Evolutionary conservation across 2,113 vertebrate species (phyloP).

Genomic region (Limnothrissa miodon): DNA sequence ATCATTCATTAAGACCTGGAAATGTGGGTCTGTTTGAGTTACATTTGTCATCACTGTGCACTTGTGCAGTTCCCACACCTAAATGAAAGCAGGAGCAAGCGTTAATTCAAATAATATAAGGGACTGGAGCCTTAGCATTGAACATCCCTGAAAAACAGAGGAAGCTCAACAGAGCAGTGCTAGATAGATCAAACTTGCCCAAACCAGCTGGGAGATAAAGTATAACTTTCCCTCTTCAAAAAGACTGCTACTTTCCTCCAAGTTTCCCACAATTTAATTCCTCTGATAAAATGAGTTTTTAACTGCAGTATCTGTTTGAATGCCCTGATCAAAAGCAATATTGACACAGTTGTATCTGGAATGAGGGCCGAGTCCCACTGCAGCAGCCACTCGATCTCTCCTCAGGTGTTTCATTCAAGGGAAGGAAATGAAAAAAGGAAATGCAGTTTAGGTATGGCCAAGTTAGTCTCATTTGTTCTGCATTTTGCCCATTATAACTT

Average conservation of each 20-base stretch:
- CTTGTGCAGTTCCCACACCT: background rate
- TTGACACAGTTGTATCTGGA: background rate
- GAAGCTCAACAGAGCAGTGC: background rate
- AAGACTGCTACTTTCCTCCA: too few relatives aligned
- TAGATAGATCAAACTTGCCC: background rate
- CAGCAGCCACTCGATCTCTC: too few relatives aligned
- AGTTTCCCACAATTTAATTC: too few relatives aligned
- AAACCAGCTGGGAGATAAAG: background rate
- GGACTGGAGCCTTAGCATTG: background rate
- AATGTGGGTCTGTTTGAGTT: background rate
- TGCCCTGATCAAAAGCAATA: background rate
- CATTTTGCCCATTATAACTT: background rate
- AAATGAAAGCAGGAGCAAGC: background rate
- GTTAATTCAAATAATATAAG: background rate
- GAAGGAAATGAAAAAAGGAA: background rate
- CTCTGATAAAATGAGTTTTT: background rate
- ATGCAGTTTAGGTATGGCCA: background rate
- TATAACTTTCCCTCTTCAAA: background rate
- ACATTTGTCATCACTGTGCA: background rate
- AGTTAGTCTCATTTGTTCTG: background rate
- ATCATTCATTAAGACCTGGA: background rate
- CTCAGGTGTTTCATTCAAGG: too few relatives aligned
- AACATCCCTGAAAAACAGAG: background rate
- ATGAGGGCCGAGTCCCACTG: background rate
- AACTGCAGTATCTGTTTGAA: background rate